Base-by-base conservation (phyloP, 2,113 vertebrate species). In the Pluvialis apricaria region DNA sequence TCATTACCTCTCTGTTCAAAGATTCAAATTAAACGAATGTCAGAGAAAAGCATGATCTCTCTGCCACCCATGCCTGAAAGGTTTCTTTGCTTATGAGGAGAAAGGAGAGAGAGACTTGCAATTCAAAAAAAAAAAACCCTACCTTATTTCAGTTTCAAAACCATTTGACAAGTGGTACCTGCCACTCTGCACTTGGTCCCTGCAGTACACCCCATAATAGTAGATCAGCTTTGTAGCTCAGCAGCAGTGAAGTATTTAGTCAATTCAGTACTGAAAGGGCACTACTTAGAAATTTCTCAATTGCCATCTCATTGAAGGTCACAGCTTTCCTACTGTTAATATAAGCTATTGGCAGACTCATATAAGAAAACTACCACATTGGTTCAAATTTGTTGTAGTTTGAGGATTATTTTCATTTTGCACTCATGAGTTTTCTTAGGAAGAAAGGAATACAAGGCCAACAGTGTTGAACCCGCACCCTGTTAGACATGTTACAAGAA, bases 401-500 rank as follows among this genome's bases (percentile, higher is more conserved):
- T 42, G 11, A 77, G 38, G 28, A 58, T 54, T 82, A 61, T 54
- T 83, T 88, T 72, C 8, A 80, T 22, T 93, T 93, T 85, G 38
- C 22, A 52, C 5, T 77, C 54, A 22, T 0, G 4, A 66, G 24
- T 72, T 87, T 80, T 72, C 36, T 86, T 28, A 44, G 13, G 26
- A 87, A 76, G 44, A 93, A 82, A 88, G 28, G 6, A 82, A 80
- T 51, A 15, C 12, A 69, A 47, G 52, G 58, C 26, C 12, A 54
- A 28, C 0, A 2, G 8, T 42, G 25, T 36, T 76, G 44, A 65
- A 73, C 10, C 1, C 2, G 10, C 24, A 49, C 2, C 10, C 3
- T 58, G 10, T 47, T 54, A 54, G 15, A 28, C 11, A 47, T 17
- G 6, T 69, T 55, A 61, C 76, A 91, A 71, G 12, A 6, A 71